Base-by-base conservation (phyloP, 2,113 vertebrate genomes). In the Arvicanthis niloticus region DNA sequence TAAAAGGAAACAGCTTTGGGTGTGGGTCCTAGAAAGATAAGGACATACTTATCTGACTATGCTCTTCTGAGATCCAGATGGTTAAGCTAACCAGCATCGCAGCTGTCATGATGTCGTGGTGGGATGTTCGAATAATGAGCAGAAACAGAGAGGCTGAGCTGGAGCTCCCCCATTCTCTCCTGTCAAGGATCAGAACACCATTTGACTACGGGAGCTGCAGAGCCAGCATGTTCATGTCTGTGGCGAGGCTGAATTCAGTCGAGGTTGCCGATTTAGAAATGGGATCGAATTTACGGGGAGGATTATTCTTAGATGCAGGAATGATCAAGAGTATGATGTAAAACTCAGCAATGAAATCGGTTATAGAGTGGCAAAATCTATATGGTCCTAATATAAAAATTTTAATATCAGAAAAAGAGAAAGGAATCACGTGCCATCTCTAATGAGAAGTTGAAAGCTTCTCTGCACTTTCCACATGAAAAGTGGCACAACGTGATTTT, bases 371-470 rank as follows among this genome's bases (percentile, higher is more conserved):
- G 48, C 7, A 67, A 88, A 70, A 6, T 8, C 40, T 2, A 4
- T 19, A 37, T 51, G 93, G 60, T 42, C 72, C 34, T 86, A 92
- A 78, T 26, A 48, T 6, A 42, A 29, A 56, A 31, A 91, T 87
- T 86, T 96, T 21, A 51, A 58, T 7, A 76, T 26, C 1, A 21
- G 67, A 72, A 65, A 51, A 51, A 42, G 60, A 40, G 37, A 45
- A 73, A 81, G 72, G 3, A 8, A 17, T 92, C 92, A 45, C 92
- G 56, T 75, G 60, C 87, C 45, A 42, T 93, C 94, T 95, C 58
- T 90, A 58, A 72, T 77, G 67, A 97, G 86, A 80, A 82, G 88
- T 65, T 42, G 81, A 82, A 97, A 92, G 60, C 70, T 7, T 40
- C 88, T 91, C n/a, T 15, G 40, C 40, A 40, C 94, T 87, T 91